Evolutionary conservation across 2,113 vertebrate genomes (phyloP), one percentile per base, ranked within the genome.

Genomic region (Amblyornis subalaris): DNA sequence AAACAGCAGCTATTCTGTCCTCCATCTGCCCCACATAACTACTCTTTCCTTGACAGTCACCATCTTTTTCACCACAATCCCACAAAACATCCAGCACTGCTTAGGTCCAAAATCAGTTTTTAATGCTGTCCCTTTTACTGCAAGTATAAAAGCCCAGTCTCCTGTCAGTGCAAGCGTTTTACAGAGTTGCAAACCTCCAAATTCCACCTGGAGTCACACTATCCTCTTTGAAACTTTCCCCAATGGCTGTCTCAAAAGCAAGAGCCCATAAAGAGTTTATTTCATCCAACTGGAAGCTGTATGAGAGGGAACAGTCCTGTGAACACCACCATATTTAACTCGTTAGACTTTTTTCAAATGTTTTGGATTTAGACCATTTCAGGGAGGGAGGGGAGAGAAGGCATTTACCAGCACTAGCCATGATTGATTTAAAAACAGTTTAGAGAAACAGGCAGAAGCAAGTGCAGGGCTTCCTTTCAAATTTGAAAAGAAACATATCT

Each of bases 391-490:
- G 31, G 22, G 71, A 90, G 13, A 61, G 36, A 58, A 40, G 19
- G 77, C 67, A 47, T 86, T 88, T 80, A 76, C 62, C 85, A 94
- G 85, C 69, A 78, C 40, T 58, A 70, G 61, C 38, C 81, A 60
- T 60, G 80, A 95, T 62, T 88, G 78, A 93, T 95, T 94, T 93
- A 54, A 83, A 91, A 96, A 88, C 58, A 82, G 88, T 83, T 96
- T 62, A 85, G 67, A 64, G 64, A 80, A 93, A 83, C 61, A 76
- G 78, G 78, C 88, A 90, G 85, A 93, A 96, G 85, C 82, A 93
- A 96, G 92, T 88, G 90, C 78, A 62, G 67, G 38, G 64, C 75
- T 96, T 92, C 82, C 85, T 88, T 94, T 94, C 90, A 88, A 57
- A 93, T 88, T 70, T 93, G 90, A 96, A 83, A 85, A 80, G 85